Conservation (phyloP, 2,888 invertebrate species). For the Lordiphosa andalusiaca region DNA sequence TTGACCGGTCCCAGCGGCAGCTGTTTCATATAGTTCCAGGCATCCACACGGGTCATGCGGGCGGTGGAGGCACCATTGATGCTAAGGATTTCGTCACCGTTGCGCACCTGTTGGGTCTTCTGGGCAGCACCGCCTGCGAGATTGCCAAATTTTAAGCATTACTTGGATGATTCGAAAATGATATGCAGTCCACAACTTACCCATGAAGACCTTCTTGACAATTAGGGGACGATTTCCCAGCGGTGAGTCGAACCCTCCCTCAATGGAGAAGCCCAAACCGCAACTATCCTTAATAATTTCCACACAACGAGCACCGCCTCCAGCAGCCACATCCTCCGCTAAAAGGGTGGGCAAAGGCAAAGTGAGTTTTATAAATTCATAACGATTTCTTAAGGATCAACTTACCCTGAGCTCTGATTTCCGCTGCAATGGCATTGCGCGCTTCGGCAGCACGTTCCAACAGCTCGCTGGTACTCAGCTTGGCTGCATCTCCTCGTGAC, state of each 20-base stretch:
- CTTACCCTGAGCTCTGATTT: constrained; percentile 78
- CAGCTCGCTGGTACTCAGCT: constrained; percentile 78
- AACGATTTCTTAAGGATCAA: background rate
- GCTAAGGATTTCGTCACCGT: constrained; percentile 92
- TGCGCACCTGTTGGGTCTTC: constrained; percentile 89
- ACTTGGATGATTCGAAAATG: too few relatives aligned
- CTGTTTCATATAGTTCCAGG: constrained; percentile 95
- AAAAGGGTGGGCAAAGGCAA: background rate
- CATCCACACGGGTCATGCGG: constrained; percentile 94
- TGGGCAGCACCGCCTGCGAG: constrained; percentile 91
- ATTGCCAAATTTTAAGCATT: background rate
- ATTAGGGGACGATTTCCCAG: constrained; percentile 93
- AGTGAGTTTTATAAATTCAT: background rate
- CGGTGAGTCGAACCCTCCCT: constrained; percentile 95
- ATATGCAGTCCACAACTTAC: constrained; percentile 81
- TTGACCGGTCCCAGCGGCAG: constrained; percentile 91
- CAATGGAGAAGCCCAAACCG: constrained; percentile 95
- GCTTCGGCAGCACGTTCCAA: constrained; percentile 79
- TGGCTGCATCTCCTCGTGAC: constrained; percentile 77
- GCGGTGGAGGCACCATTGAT: constrained; percentile 91
- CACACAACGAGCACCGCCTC: constrained; percentile 64
- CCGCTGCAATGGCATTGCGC: constrained; percentile 78
- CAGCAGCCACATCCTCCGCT: constrained; percentile 66
- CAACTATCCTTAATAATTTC: constrained; percentile 86
- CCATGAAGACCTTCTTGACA: constrained; percentile 96